These are phyloP conservation scores for Microctonus aethiopoides DNA, from an alignment of 2,888 invertebrate genomes.

Conservation along the genomic window DNA sequence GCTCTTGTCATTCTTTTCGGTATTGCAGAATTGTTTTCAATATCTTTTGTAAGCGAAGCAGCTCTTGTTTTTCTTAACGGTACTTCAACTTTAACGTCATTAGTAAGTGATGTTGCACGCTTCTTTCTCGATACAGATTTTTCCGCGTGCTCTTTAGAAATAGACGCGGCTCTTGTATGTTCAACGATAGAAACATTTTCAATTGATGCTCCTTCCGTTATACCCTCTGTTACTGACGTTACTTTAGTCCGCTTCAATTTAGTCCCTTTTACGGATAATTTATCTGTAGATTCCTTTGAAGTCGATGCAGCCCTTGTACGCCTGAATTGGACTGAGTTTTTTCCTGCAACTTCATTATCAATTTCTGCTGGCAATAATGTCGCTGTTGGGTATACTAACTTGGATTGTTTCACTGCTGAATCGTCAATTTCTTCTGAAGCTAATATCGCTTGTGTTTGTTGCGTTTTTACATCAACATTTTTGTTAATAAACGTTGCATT, in stretches of 20 bases:
- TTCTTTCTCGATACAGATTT: neutral
- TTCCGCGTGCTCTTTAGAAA: constrained; percentile 19
- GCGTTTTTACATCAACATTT: constrained; percentile 18
- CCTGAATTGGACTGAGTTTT: neutral
- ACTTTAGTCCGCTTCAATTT: neutral
- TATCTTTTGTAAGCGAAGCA: constrained; percentile 27
- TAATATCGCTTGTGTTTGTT: constrained; percentile 32
- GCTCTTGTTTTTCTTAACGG: constrained; percentile 26
- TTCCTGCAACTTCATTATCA: neutral
- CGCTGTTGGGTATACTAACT: too few relatives aligned
- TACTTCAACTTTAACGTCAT: neutral
- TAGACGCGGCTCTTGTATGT: constrained; percentile 30
- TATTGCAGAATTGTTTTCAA: neutral
- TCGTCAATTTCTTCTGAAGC: constrained; percentile 20
- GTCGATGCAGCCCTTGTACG: constrained; percentile 6
- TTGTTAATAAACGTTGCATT: constrained; percentile 30
- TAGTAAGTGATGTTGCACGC: neutral
- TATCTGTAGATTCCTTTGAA: neutral
- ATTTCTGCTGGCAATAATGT: constrained; percentile 10
- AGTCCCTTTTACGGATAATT: neutral
- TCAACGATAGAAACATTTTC: neutral
- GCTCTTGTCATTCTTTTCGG: constrained; percentile 36
- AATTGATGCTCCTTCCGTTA: neutral
- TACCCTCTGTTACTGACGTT: neutral
- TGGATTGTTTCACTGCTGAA: neutral